Evolutionary conservation across 2,797 vertebrate species (phyloP), one percentile per base, ranked within the genome.

Genomic region (Sebastolobus alascanus): DNA sequence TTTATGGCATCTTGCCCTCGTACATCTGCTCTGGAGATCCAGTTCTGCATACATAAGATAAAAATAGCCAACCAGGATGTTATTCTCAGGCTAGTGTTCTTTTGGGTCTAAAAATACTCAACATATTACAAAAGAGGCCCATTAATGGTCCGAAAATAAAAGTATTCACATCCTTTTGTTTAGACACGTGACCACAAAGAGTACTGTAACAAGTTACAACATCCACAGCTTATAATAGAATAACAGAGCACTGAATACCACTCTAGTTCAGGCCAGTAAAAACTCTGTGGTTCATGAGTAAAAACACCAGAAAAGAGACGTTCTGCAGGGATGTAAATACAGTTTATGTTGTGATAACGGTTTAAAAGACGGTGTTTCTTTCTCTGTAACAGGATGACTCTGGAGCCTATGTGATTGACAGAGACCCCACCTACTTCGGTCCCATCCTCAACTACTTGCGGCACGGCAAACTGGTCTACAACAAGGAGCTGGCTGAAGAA

Each of bases 401-500:
- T 0, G 98, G 98, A 8, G 96, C 98, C 38, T 99, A 99, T 60
- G 97, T 99, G 75, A 99, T 99, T 31, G 99, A 99, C 95, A 96
- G 98, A 33, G 98, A 99, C 87, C 98, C 98, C 50, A 98, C 98
- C 78, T 99, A 99, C 94, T 99, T 99, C 43, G 98, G 98, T 12
- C 98, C 98, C 69, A 98, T 99, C 91, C 95, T 99, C 82, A 99
- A 99, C 95, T 99, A 99, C 92, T 92, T 99, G 63, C 96, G 98
- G 54, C 98, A 99, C 31, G 99, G 99, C 61, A 99, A 99, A 84
- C 95, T 99, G 92, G 97, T 99, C 71, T 95, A 98, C 93, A 98
- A 99, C 96, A 99, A 99, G 94, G 97, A 99, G 90, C 96, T 99
- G 92, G 97, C 98, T 31, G 98, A 99, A 93, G 99, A 99, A 96